These are phyloP conservation scores for Goniozus legneri DNA, from an alignment of 1,140 invertebrate species.

Conservation along the genomic window DNA sequence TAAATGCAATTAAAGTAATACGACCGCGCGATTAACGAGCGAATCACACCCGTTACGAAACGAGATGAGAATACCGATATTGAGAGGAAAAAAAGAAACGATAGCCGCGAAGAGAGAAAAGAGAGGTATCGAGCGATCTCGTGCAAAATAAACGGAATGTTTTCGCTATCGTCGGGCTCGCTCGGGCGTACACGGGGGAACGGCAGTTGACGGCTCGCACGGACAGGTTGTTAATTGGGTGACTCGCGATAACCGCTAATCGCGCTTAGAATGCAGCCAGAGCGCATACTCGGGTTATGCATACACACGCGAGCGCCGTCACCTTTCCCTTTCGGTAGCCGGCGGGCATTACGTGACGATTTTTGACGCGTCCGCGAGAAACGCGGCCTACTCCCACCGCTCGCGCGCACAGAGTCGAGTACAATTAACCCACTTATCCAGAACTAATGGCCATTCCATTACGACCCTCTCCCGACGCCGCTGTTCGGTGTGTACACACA, in stretches of 20 bases:
- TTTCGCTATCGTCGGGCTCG: background rate
- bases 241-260: constrained; percentile 17
- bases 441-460: constrained; percentile 38
- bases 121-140: too few species aligned
- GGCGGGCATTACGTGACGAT: constrained; percentile 21
- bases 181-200: background rate
- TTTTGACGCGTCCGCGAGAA: constrained; percentile 26
- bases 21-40: too few species aligned
- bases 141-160: too few species aligned
- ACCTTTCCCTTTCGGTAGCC: constrained; percentile 30
- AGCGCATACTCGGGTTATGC: background rate
- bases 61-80: too few species aligned
- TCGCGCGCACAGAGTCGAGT: constrained; percentile 8
- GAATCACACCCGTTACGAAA: too few species aligned
- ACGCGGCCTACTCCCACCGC: constrained; percentile 14
- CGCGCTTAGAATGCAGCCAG: constrained; percentile 3
- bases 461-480: constrained; percentile 20
- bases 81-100: too few species aligned
- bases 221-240: constrained; percentile 20
- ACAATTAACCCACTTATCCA: constrained; percentile 39
- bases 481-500: too few species aligned
- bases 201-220: background rate
- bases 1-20: too few species aligned
- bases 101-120: background rate
- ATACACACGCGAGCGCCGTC: constrained; percentile 7